phyloP scores from a whole-genome alignment of 2,113 vertebrate species.

The Oceanodroma tethys region DNA sequence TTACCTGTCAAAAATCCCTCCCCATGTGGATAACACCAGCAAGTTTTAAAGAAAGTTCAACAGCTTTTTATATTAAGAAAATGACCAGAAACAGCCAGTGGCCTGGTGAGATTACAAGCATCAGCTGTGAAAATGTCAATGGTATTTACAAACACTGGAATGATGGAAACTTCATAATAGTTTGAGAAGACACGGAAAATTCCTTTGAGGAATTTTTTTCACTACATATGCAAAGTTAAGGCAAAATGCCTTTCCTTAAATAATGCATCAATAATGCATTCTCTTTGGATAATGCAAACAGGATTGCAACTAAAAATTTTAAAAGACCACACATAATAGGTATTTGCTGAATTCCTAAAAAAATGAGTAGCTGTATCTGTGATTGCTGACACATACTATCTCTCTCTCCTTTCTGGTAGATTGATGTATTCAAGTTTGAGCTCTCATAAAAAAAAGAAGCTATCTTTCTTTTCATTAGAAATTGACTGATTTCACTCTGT shows the following conservation, averaged over 20 bases:
- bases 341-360: neutral
- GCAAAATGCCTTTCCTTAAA: neutral
- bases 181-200: neutral
- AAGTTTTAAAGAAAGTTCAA: neutral
- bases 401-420: neutral
- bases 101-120: neutral
- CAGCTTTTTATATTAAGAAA: neutral
- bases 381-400: neutral
- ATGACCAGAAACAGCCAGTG: neutral
- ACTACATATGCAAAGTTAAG: neutral
- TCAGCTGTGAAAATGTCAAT: neutral
- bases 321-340: neutral
- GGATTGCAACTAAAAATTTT: neutral
- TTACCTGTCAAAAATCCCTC: neutral
- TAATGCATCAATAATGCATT: neutral
- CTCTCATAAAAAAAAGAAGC: neutral
- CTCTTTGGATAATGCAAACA: neutral
- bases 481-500: neutral
- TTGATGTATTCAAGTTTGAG: neutral
- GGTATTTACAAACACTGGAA: neutral
- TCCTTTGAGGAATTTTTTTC: neutral
- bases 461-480: neutral
- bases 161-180: neutral
- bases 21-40: neutral
- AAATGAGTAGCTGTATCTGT: neutral